Percentiles rank a stretch among this genome's conserved stretches.
Evolutionary conservation across 2,113 vertebrate species (phyloP).

Genomic region (Struthio camelus): DNA sequence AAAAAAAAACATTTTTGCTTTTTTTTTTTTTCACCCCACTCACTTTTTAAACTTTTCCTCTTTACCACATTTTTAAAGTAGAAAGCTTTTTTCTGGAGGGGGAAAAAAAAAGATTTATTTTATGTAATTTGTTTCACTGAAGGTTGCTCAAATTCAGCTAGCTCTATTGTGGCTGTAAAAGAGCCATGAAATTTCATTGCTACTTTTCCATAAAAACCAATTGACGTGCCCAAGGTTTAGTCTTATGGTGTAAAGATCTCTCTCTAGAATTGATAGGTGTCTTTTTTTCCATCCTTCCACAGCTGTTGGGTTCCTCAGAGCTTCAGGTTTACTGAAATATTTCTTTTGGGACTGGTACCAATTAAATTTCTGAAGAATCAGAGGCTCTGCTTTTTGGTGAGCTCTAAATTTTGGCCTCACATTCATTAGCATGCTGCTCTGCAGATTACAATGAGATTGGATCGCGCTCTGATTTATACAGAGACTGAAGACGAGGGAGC

Average conservation of each 20-base stretch:
- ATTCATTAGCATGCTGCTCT: background rate
- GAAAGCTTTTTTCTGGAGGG: background rate
- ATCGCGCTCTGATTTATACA: background rate
- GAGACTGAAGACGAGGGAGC: background rate
- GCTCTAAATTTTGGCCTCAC: background rate
- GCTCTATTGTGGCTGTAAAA: background rate
- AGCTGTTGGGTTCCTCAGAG: background rate
- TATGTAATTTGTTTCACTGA: background rate
- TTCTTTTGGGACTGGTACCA: background rate
- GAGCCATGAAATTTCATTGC: background rate
- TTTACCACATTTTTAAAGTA: background rate
- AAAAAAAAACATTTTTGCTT: background rate
- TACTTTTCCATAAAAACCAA: constrained; percentile 5
- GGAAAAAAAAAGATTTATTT: background rate
- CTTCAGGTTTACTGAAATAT: background rate
- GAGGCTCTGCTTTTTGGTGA: background rate
- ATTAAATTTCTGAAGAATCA: constrained; percentile 14
- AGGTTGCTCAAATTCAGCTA: background rate
- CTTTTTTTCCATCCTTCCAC: background rate
- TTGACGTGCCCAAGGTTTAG: background rate
- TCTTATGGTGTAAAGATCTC: background rate
- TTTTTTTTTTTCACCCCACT: background rate
- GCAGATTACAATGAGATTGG: background rate
- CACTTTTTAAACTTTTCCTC: background rate
- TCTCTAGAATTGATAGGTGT: background rate